These are phyloP conservation scores for Pseudois nayaur DNA, from an alignment of 2,113 vertebrate species.

Conservation along the genomic window DNA sequence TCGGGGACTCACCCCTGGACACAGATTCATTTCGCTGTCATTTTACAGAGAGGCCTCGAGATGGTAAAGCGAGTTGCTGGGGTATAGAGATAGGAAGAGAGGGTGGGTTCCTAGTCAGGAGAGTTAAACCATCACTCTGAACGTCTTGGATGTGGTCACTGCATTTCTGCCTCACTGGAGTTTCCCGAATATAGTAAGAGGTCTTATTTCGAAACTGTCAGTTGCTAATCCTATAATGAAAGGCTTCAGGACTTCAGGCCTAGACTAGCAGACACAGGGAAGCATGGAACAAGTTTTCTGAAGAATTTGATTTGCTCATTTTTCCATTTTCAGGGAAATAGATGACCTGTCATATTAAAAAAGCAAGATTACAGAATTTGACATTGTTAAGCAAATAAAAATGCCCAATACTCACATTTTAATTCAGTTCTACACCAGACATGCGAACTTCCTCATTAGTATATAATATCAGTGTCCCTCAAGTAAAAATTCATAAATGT, in stretches of 20 bases:
- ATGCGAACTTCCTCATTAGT: background rate
- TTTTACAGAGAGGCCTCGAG: background rate
- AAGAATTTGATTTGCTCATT: background rate
- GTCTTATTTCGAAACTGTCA: background rate
- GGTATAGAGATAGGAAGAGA: background rate
- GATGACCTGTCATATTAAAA: conserved; percentile 29
- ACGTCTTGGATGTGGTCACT: background rate
- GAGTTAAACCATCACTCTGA: background rate
- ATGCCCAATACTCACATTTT: background rate
- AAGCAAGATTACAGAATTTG: background rate
- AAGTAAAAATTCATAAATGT: background rate
- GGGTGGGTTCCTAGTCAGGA: background rate
- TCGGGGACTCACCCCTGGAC: background rate
- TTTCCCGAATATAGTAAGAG: background rate
- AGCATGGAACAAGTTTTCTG: background rate
- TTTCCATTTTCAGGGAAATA: background rate
- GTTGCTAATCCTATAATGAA: background rate
- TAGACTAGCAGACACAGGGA: background rate
- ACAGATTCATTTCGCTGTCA: background rate
- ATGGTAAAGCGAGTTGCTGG: background rate
- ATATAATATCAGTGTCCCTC: background rate
- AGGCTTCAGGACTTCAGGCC: background rate
- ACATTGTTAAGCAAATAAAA: background rate
- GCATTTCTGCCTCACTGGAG: background rate
- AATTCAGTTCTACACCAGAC: background rate